Evolutionary conservation across 2,888 invertebrate genomes (phyloP), one percentile per base, ranked within the genome.

Genomic region (Antitype chi): DNA sequence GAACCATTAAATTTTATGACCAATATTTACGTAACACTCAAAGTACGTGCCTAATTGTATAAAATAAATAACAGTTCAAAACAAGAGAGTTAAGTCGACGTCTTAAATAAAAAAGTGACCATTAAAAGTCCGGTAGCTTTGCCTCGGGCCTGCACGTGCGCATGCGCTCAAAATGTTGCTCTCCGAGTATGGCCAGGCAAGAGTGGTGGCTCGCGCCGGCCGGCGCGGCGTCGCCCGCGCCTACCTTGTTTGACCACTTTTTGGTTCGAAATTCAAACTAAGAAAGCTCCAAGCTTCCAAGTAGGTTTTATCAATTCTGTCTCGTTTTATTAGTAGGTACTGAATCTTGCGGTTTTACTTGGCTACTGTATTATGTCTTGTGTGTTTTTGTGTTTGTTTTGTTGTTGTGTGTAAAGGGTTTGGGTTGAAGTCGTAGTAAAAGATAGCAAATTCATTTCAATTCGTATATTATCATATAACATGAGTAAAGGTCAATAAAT

Each of bases 121-220:
- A 94, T 94, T 94, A 94, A 93, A 91, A 94, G 91, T 90, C 93
- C 95, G 92, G 96, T 96, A 96, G 95, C 95, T 84, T 88, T 82
- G 95, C 94, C 94, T 86, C 90, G 86, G 95, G 91, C 84, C 69
- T 95, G 93, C 96, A 95, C 95, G 95, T 95, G 95, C 95, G 93
- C 88, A 62, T 70, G 81, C 81, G 87, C 84, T 76, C 82, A 80
- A 89, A 91, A 92, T 92, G 90, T 87, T 88, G 92, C 88, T 88
- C 85, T 85, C 89, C 91, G 81, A 88, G 90, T 91, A 93, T 89
- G 91, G 92, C 70, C 76, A 63, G 79, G 78, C 73, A 72, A 63
- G 74, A 74, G 75, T 81, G 79, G 88, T 88, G 91, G 91, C 92
- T 90, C 91, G 92, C 89, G 91, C 91, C 89, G n/a, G n/a, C n/a